Evolutionary conservation across 92 coral and sea anemone genomes (phyloP).

Genomic region (Micromussa lordhowensis): DNA sequence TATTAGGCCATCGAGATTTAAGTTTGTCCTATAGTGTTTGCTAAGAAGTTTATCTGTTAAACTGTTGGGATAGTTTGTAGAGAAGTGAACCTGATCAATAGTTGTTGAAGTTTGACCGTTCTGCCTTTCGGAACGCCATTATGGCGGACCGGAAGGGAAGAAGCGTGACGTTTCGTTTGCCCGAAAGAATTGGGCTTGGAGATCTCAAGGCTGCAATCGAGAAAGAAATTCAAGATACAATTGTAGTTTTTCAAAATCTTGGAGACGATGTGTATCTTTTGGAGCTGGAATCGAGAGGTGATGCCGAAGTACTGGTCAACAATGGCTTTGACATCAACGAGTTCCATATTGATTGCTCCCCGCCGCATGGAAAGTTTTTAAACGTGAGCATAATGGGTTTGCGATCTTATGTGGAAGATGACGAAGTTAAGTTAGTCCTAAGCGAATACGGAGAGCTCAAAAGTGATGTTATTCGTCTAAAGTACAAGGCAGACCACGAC

Average conservation of each 20-base stretch:
- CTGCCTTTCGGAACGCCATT: background rate
- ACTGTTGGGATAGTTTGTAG: background rate
- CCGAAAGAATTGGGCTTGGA: background rate
- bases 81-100: too few relatives aligned
- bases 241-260: background rate
- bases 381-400: too few relatives aligned
- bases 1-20: too few relatives aligned
- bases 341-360: background rate
- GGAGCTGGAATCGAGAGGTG: background rate
- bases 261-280: background rate
- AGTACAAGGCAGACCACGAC: conserved; percentile 24
- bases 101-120: too few relatives aligned
- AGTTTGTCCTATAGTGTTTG: too few relatives aligned
- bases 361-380: too few relatives aligned
- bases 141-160: conserved; percentile 5
- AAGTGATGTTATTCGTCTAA: conserved; percentile 1
- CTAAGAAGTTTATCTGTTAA: too few relatives aligned
- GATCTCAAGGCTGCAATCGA: background rate
- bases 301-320: background rate
- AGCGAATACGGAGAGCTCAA: background rate
- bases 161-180: background rate
- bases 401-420: background rate
- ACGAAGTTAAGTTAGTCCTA: background rate
- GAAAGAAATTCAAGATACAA: background rate
- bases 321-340: background rate